Percentiles rank a stretch among this genome's conserved stretches.
phyloP scores from a whole-genome alignment of 2,888 invertebrate genomes.

The Acronicta aceris region DNA sequence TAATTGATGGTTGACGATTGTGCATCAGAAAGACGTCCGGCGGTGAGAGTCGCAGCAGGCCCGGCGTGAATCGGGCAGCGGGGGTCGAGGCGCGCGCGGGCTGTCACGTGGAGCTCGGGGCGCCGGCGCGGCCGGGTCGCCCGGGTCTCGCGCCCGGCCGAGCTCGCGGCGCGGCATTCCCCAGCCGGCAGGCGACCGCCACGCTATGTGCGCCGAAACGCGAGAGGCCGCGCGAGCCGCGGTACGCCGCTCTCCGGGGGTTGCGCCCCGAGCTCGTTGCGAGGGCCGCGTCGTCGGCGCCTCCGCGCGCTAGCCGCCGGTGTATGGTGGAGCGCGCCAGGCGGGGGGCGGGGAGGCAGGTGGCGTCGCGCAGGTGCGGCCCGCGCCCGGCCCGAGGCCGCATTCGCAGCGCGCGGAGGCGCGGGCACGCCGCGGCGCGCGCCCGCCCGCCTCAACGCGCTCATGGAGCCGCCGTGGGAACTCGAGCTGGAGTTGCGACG shows the following conservation, averaged over 20 bases:
- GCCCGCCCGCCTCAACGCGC: slow-evolving; percentile 79
- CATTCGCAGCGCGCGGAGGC: slow-evolving; percentile 77
- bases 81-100: slow-evolving; percentile 65
- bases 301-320: slow-evolving; percentile 79
- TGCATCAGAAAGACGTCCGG: slow-evolving; percentile 83
- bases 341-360: slow-evolving; percentile 81
- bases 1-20: slow-evolving; percentile 83
- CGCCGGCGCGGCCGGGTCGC: slow-evolving; percentile 86
- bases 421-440: slow-evolving; percentile 80
- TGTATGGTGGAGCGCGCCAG: slow-evolving; percentile 79
- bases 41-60: slow-evolving; percentile 61
- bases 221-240: slow-evolving; percentile 74
- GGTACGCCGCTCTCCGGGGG: slow-evolving; percentile 75
- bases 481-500: slow-evolving; percentile 95
- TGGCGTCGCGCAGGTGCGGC: slow-evolving; percentile 84
- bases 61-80: slow-evolving; percentile 54
- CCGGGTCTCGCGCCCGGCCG: slow-evolving; percentile 74
- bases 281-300: slow-evolving; percentile 80
- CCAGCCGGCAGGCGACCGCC: slow-evolving; percentile 79
- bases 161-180: slow-evolving; percentile 82
- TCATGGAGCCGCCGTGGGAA: slow-evolving; percentile 90
- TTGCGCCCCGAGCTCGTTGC: slow-evolving; percentile 78
- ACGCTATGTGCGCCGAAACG: slow-evolving; percentile 79
- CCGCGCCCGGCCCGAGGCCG: slow-evolving; percentile 83
- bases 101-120: slow-evolving; percentile 80